These are phyloP conservation scores for Bombycilla garrulus DNA, from an alignment of 2,113 vertebrate species.

Conservation along the genomic window DNA sequence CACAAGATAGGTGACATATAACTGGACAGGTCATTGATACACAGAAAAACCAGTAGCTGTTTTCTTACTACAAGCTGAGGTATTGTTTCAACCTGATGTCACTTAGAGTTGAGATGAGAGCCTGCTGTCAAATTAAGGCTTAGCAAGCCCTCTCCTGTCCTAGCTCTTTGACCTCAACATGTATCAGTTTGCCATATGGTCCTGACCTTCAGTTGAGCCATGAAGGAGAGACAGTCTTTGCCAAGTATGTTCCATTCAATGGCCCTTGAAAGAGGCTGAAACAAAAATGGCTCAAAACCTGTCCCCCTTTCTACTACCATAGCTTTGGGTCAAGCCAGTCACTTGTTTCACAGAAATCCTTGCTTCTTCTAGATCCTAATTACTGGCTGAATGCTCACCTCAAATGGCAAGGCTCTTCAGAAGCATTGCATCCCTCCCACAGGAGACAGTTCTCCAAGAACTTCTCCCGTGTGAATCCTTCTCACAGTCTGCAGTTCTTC, in stretches of 20 bases:
- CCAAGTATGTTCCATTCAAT: accelerated
- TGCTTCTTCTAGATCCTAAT: background rate
- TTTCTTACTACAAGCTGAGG: background rate
- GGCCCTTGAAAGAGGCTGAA: background rate
- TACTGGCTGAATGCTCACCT: background rate
- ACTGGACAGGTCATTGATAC: background rate
- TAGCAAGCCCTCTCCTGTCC: background rate
- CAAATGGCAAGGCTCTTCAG: background rate
- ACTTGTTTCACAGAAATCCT: background rate
- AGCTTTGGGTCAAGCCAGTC: background rate
- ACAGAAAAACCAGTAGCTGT: background rate
- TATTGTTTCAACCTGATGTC: background rate
- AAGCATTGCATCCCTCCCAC: background rate
- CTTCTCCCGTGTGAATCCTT: background rate
- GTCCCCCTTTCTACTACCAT: background rate
- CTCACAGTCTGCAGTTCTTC: background rate
- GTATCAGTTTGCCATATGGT: background rate
- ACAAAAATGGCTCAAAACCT: background rate
- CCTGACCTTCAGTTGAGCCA: background rate
- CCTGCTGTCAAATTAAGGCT: background rate
- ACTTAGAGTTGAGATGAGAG: background rate
- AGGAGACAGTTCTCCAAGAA: background rate
- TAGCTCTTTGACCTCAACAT: background rate
- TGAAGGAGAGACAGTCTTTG: background rate
- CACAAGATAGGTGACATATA: background rate